Evolutionary conservation across 2,797 vertebrate genomes (phyloP).

Genomic region (Gouania willdenowi): DNA sequence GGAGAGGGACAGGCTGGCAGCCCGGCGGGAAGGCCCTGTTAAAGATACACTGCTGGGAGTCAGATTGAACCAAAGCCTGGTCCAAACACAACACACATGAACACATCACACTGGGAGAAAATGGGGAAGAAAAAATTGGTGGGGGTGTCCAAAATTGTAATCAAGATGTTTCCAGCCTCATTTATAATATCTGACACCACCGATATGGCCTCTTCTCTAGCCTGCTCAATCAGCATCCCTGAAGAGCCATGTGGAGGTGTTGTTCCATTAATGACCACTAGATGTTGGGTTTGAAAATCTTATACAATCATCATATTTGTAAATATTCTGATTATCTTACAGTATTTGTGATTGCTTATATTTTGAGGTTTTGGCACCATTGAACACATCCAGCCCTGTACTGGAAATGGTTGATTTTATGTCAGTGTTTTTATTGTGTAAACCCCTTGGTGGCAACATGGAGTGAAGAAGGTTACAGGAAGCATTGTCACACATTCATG

Average conservation of each 20-base stretch:
- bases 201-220: conserved; percentile 56
- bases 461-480: conserved; percentile 6
- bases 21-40: conserved; percentile 92
- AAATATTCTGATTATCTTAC: too few species aligned
- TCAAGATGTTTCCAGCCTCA: conserved; percentile 88
- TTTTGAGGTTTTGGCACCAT: not conserved
- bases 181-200: conserved; percentile 90
- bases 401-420: too few species aligned
- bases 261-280: conserved; percentile 7
- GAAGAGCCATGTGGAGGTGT: not conserved
- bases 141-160: conserved; percentile 80
- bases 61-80: conserved; percentile 82
- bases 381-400: not conserved
- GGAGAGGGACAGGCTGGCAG: conserved; percentile 89
- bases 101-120: conserved; percentile 14
- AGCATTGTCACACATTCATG: conserved; percentile 7
- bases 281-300: not conserved
- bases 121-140: conserved; percentile 47
- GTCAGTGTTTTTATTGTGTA: conserved; percentile 13
- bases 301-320: too few species aligned
- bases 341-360: too few species aligned
- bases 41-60: conserved; percentile 89
- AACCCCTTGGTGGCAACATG: conserved; percentile 6
- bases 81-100: conserved; percentile 61
- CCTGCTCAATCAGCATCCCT: conserved; percentile 47